Base-by-base conservation (phyloP, 2,113 vertebrate species). In the Chroicocephalus ridibundus region DNA sequence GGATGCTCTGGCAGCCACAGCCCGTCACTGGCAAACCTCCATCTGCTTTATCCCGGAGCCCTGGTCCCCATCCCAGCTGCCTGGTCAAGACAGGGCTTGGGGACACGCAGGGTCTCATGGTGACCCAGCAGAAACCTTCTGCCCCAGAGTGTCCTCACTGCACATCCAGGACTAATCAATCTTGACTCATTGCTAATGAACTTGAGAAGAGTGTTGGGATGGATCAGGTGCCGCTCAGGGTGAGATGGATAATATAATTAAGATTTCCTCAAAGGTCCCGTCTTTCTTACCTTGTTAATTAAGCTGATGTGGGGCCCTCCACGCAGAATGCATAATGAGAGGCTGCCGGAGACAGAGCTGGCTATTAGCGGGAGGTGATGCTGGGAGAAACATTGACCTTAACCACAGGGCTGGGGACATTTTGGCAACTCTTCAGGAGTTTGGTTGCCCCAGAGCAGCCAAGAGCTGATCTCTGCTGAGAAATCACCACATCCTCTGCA, bases 231-330 rank as follows among this genome's bases (percentile, higher is more conserved):
- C 85, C 95, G 90, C 94, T 93, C 94, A 93, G 96, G 95, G 86
- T 85, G 90, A 96, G 96, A 97, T 92, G 90, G 96, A 97, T 96
- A 97, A 96, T 96, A 91, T 95, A 96, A 97, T 97, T 97, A 97
- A 94, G 94, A 90, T 94, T 96, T 91, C 81, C 95, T 96, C 95
- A 75, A 95, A 96, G 92, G 93, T 87, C 95, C 84, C 7, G 60
- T 97, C 93, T 95, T 96, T 96, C 93, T 91, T 95, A 95, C 93
- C 96, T 96, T 74, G 96, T 96, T 97, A 97, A 97, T 97, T 97
- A 97, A 93, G 94, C 90, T 91, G 96, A 93, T 93, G 95, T 5
- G 24, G 82, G 58, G 80, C 64, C 49, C 82, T 78, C 94, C 69
- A 36, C 29, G 62, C 91, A 69, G 94, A 96, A 96, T 95, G 62